A percentile compares a stretch with the other conserved stretches of the same genome.
Evolutionary conservation across 2,888 invertebrate genomes (phyloP).

Genomic region (Drosophila lutescens): DNA sequence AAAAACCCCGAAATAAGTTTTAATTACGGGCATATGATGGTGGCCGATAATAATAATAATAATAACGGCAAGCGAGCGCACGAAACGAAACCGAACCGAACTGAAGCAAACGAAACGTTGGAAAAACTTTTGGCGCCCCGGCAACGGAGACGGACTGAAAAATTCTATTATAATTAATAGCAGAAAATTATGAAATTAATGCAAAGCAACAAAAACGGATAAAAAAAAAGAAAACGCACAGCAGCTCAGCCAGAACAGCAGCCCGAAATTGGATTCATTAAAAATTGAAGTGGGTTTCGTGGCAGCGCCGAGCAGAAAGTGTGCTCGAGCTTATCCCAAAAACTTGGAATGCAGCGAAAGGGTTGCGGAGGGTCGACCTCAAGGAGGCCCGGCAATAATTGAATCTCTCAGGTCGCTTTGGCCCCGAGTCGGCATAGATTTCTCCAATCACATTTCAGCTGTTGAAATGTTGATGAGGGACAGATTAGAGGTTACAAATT

Average conservation of each 20-base stretch:
- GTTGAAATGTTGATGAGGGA: slow-evolving; percentile 50
- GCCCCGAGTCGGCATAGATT: slow-evolving; percentile 41
- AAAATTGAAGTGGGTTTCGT: slow-evolving; percentile 75
- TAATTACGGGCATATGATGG: slow-evolving; percentile 80
- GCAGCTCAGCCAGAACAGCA: slow-evolving; percentile 39
- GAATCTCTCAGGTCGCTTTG: slow-evolving; percentile 37
- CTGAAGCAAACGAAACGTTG: slow-evolving; percentile 25
- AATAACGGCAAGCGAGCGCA: slow-evolving; percentile 38
- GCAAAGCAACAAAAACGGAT: slow-evolving; percentile 56
- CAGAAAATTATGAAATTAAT: slow-evolving; percentile 78
- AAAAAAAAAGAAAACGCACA: slow-evolving; percentile 15
- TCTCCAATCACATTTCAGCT: slow-evolving; percentile 47
- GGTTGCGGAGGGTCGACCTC: slow-evolving; percentile 31
- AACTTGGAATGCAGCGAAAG: slow-evolving; percentile 56
- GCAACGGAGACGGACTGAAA: slow-evolving; percentile 76
- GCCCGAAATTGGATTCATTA: slow-evolving; percentile 76
- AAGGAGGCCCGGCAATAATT: slow-evolving; percentile 40
- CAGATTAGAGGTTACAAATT: slow-evolving; percentile 37
- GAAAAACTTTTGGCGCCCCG: slow-evolving; percentile 64
- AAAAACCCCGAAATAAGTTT: slow-evolving; percentile 76
- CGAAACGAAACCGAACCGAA: slow-evolving; percentile 31
- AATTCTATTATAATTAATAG: slow-evolving; percentile 79
- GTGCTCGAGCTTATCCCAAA: slow-evolving; percentile 62
- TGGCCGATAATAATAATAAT: slow-evolving; percentile 71
- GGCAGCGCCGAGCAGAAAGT: slow-evolving; percentile 14